Percentiles rank a stretch among this genome's conserved stretches.
These are phyloP conservation scores for Urocyon cinereoargenteus DNA, from an alignment of 2,797 vertebrate genomes.

Conservation along the genomic window DNA sequence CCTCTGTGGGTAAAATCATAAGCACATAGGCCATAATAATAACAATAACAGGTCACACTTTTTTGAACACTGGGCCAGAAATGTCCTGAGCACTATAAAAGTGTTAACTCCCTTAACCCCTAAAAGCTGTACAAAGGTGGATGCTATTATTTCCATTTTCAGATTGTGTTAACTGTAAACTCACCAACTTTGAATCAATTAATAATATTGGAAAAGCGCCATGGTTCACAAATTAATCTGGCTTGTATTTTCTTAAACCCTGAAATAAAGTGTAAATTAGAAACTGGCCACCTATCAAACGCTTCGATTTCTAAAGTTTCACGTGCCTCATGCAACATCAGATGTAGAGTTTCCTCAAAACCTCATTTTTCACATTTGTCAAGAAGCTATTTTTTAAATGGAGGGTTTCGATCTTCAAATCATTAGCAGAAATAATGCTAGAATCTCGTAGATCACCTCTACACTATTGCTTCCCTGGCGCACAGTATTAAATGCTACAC, in stretches of 20 bases:
- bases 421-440: not conserved
- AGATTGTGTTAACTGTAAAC: not conserved
- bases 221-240: not conserved
- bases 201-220: not conserved
- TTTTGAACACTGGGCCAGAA: not conserved
- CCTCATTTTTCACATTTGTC: not conserved
- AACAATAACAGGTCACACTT: not conserved
- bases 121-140: not conserved
- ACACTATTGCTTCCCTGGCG: not conserved
- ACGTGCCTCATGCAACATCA: not conserved
- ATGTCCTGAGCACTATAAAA: not conserved
- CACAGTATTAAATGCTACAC: not conserved
- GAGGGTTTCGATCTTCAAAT: not conserved
- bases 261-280: not conserved
- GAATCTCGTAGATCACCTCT: not conserved
- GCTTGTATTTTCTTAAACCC: not conserved
- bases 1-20: not conserved
- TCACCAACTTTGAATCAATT: not conserved
- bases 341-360: not conserved
- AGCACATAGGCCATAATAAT: not conserved
- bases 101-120: not conserved
- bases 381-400: not conserved
- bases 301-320: not conserved
- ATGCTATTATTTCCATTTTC: conserved; percentile 11
- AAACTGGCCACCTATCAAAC: not conserved